Conservation (phyloP, 30 jellyfish, hydroid and myxozoan genomes). For the Pelagia noctiluca region DNA sequence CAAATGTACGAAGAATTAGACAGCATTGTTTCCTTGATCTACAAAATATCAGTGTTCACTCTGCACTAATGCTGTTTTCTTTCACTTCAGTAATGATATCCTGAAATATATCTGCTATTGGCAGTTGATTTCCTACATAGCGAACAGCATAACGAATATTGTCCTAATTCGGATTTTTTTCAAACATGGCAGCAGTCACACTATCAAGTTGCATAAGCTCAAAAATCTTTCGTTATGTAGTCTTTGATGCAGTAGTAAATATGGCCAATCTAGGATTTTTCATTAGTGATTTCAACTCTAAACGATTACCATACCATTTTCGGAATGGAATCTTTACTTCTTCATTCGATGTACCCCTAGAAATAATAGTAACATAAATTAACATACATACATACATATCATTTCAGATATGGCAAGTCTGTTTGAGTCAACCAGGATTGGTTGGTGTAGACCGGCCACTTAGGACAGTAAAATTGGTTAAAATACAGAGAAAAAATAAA, state of each 20-base stretch:
- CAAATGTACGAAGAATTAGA: background rate
- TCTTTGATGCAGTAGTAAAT: constrained; percentile 37
- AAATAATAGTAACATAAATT: background rate
- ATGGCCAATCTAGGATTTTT: constrained; percentile 20
- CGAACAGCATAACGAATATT: constrained; percentile 25
- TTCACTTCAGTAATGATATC: background rate
- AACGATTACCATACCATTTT: constrained; percentile 15
- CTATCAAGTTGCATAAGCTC: background rate
- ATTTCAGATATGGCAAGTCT: too few species aligned
- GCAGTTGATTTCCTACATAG: constrained; percentile 13
- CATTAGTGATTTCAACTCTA: constrained; percentile 20
- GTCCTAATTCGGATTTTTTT: constrained; percentile 20
- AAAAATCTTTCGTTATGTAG: constrained; percentile 2
- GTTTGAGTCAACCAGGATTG: background rate
- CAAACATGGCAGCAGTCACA: background rate
- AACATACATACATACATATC: background rate
- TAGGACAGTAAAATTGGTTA: too few species aligned
- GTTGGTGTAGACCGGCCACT: background rate
- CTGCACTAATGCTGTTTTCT: background rate
- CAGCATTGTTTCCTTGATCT: constrained; percentile 31
- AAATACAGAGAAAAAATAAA: too few species aligned
- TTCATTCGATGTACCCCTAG: background rate
- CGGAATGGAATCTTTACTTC: constrained; percentile 14
- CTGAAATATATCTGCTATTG: background rate
- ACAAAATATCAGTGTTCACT: constrained; percentile 29